Base-by-base conservation (phyloP, 2,888 invertebrate genomes). In the Pristionchus entomophagus region DNA sequence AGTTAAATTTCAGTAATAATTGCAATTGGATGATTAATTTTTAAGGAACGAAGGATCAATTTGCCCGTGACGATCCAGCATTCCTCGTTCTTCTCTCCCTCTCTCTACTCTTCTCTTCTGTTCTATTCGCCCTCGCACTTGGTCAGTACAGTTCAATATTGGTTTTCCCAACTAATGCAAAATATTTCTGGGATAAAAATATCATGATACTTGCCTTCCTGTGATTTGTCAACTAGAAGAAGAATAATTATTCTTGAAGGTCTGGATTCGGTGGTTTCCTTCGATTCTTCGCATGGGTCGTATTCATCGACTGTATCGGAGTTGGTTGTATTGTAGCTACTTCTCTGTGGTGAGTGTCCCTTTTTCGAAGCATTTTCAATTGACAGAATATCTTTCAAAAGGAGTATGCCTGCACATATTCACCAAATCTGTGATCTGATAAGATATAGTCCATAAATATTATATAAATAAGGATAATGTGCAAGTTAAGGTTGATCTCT, bases 41-140 rank as follows among this genome's bases (percentile, higher is more conserved):
- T 78, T 84, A 19, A 97, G 97, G 97, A 94, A 98, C 98, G 87
- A 99, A 99, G 95, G 97, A 97, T 91, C 99, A 99, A 94, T 99
- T 97, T 95, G 99, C 99, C 0, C 95, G 99, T 94, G 99, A 99
- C 95, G 99, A 99, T 95, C 99, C 99, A 78, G 99, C 99, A 41
- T 99, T 99, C 95, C 95, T 99, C 91, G 97, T 99, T 32, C 95
- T 99, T 86, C 95, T 99, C 35, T 88, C 92, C 69, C 85, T 88
- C n/a, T 88, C 90, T 0, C 87, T 91, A 17, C 82, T 91, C 8
- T 86, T 90, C 81, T 89, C 91, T 10, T 91, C 91, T 17, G 86
- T 90, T 32, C 89, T 91, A 87, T 91, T 90, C 45, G 90, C 91
- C 2, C 88, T 78, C 29, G 73, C 81, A 41, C 62, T 83, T 14